These are phyloP conservation scores for Caenorhabditis uteleia DNA, from an alignment of 2,888 invertebrate species.

Conservation along the genomic window DNA sequence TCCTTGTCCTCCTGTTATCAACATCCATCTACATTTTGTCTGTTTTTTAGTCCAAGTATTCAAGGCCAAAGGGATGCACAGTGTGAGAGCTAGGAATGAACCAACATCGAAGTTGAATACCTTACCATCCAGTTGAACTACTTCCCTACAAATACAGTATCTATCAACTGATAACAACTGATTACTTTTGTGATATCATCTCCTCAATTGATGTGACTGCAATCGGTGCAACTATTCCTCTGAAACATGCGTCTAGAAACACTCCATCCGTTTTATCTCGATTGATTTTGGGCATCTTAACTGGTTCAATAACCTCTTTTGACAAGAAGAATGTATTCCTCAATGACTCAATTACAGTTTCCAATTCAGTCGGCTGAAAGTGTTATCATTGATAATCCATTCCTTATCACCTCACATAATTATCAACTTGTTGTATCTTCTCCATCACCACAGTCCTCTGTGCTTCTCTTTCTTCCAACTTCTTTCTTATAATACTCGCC, in stretches of 20 bases:
- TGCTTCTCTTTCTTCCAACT: conserved; percentile 11
- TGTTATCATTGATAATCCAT: too few species aligned
- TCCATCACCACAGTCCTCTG: background rate
- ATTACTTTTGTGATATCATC: conserved; percentile 15
- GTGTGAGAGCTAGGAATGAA: conserved; percentile 14
- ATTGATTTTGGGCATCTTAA: background rate
- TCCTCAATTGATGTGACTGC: conserved; percentile 13
- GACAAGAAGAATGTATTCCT: conserved; percentile 21
- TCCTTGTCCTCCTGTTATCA: conserved; percentile 39
- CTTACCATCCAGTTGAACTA: conserved; percentile 7
- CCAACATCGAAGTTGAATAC: conserved; percentile 26
- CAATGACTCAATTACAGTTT: conserved; percentile 8
- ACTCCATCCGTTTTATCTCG: conserved; percentile 7
- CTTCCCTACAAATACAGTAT: background rate
- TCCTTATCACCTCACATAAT: conserved; percentile 9
- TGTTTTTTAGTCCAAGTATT: background rate
- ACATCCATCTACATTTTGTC: conserved; percentile 17
- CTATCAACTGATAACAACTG: background rate
- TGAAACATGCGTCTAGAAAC: conserved; percentile 32
- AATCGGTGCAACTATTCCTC: conserved; percentile 26
- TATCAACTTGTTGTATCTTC: conserved; percentile 17
- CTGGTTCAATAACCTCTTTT: conserved; percentile 1
- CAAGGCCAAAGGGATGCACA: conserved; percentile 23
- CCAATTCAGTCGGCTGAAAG: conserved; percentile 6
- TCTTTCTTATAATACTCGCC: conserved; percentile 30